Evolutionary conservation across 2,888 invertebrate genomes (phyloP), one percentile per base, ranked within the genome.

Genomic region (Keiferia lycopersicella): DNA sequence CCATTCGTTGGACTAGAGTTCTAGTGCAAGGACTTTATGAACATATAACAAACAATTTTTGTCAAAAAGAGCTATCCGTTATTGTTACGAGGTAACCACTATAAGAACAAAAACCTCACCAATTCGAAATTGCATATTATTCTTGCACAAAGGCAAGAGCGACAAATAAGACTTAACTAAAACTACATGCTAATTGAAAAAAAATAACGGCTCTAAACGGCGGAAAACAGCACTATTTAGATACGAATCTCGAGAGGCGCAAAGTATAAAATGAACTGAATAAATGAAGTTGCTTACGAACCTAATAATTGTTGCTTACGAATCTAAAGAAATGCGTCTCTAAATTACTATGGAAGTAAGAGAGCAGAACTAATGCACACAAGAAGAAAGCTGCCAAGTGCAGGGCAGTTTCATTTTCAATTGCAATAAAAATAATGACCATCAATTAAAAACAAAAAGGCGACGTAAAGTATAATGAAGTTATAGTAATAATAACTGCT

Each of bases 231-330:
- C 66, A 68, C 70, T 58, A 69, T 68, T 69, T 69, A 74, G 75
- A 80, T 79, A 74, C 51, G 39, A 63, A 80, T 79, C 77, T 72
- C 69, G 68, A 74, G 76, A 76, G 68, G 66, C 61, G 63, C 63
- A 14, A 62, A 62, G 22, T n/a, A 50, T 50, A 3, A 26, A 14
- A 14, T 8, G 22, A 75, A 78, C 73, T 73, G 71, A 61, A 39
- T 48, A 59, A 45, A 60, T 48, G 4, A 45, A 60, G 26, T 60
- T 45, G n/a, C n/a, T 26, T 45, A 26, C 34, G 38, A 6, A 3
- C 18, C n/a, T n/a, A n/a, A n/a, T 48, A 61, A 61, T 22, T 61
- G 12, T 22, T 61, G n/a, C n/a, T n/a, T n/a, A n/a, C n/a, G n/a
- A n/a, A n/a, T n/a, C n/a, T n/a, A n/a, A n/a, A n/a, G n/a, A n/a